Evolutionary conservation across 37 sponge, comb jelly and placozoan genomes (phyloP), one percentile per base, ranked within the genome.

Genomic region (Amphimedon queenslandica): DNA sequence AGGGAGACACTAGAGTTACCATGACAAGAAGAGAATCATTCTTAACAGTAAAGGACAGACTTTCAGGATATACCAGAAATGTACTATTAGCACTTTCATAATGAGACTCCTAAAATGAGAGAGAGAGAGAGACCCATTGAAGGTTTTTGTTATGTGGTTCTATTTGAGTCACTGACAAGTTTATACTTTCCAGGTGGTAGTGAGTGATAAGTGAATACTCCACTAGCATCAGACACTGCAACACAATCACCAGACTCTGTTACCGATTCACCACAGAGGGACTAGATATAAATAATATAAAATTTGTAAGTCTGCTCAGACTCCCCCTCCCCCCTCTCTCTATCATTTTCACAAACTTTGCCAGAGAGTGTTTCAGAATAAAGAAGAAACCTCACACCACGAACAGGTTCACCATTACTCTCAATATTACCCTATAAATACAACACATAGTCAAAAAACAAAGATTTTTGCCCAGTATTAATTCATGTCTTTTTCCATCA

Each of bases 31-130:
- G 72, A 29, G 87, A 80, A 16, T 66, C 80, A 65, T 85, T 81
- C 42, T 28, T 33, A 2, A 96, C 96, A 25, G 72, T 37, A 39
- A 92, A 73, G 1, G 63, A 41, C 20, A 93, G 56, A 69, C 77
- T 63, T 38, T 55, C 64, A 18, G 97, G 97, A 29, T 66, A 63
- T 11, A 96, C 91, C 40, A 90, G 86, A 78, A 93, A 96, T 27
- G 57, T 77, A 53, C 83, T 78, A 51, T 75, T 60, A 20, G 82
- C 80, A 10, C 71, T 81, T 23, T 60, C 74, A 47, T 87, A 92
- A 42, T 79, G 76, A 32, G 97, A 88, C 2, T 87, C 66, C 84
- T 92, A 38, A 40, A 32, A 23, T 23, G 37, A 63, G 13, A 35
- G 34, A 20, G 30, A 75, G 31, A 42, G 8, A 57, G 1, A 75